phyloP scores from a whole-genome alignment of 2,888 invertebrate genomes.

The Choreutis nemorana region DNA sequence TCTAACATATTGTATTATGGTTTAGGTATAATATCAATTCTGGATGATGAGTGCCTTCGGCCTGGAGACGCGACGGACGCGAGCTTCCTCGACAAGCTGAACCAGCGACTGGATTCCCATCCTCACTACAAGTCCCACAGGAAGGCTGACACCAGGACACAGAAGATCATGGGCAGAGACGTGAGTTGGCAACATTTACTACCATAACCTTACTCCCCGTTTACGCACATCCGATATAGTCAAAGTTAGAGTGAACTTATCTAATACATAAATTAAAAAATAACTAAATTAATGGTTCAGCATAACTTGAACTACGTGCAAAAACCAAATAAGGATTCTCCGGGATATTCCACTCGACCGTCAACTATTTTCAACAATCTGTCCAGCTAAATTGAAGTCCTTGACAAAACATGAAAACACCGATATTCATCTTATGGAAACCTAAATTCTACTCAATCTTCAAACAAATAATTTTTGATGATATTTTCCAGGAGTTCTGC shows the following conservation, averaged over 20 bases:
- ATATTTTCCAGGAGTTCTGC: constrained; percentile 76
- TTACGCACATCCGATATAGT: too few relatives aligned
- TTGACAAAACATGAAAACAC: not conserved
- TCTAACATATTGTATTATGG: not conserved
- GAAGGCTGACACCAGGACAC: constrained; percentile 78
- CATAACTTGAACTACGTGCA: too few relatives aligned
- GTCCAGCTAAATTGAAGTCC: not conserved
- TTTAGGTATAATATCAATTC: constrained; percentile 78
- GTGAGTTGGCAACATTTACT: constrained; percentile 52
- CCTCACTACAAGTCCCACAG: constrained; percentile 85
- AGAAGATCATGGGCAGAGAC: constrained; percentile 85
- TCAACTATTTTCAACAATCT: too few relatives aligned
- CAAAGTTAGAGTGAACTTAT: too few relatives aligned
- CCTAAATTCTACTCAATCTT: not conserved
- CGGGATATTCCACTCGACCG: too few relatives aligned
- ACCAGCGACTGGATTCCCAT: constrained; percentile 76
- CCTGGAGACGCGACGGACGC: constrained; percentile 87
- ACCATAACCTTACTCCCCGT: too few relatives aligned
- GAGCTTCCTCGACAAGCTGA: constrained; percentile 84
- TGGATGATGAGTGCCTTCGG: constrained; percentile 92
- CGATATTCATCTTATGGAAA: not conserved
- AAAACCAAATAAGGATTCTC: too few relatives aligned
- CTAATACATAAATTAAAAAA: too few relatives aligned
- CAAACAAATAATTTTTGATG: not conserved
- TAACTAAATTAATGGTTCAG: too few relatives aligned